A percentile compares a stretch with the other conserved stretches of the same genome.
Conservation (phyloP, 2,888 invertebrate genomes). For the Dermolepida albohirtum region DNA sequence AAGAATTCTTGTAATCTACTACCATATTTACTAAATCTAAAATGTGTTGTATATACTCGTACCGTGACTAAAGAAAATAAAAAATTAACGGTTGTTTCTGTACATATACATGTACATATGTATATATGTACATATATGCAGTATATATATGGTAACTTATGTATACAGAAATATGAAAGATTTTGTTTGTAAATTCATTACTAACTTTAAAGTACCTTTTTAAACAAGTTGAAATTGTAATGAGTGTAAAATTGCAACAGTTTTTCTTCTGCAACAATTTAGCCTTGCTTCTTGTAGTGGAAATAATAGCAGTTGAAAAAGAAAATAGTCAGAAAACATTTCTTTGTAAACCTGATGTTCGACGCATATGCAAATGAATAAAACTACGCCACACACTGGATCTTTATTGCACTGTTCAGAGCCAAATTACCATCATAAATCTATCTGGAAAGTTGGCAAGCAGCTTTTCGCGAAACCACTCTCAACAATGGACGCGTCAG, state of each 20-base stretch:
- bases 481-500: conserved; percentile 36
- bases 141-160: too few species aligned
- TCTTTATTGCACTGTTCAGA: conserved; percentile 34
- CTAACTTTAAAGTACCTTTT: not conserved
- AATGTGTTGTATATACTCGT: too few species aligned
- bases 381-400: conserved; percentile 31
- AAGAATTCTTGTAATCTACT: too few species aligned
- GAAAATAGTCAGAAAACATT: conserved; percentile 30
- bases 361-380: conserved; percentile 37
- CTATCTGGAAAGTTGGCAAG: conserved; percentile 37
- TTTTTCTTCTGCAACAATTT: conserved; percentile 16
- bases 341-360: conserved; percentile 35
- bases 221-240: not conserved
- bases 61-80: too few species aligned
- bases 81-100: too few species aligned
- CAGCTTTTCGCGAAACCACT: conserved; percentile 30
- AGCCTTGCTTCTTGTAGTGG: conserved; percentile 24
- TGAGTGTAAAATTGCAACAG: conserved; percentile 20
- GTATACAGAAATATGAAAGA: too few species aligned
- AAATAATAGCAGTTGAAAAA: conserved; percentile 27
- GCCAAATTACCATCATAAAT: conserved; percentile 36
- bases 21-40: too few species aligned
- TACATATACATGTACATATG: too few species aligned
- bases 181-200: too few species aligned
- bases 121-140: too few species aligned